phyloP scores from a whole-genome alignment of 2,888 invertebrate species.

The Diarsia brunnea region DNA sequence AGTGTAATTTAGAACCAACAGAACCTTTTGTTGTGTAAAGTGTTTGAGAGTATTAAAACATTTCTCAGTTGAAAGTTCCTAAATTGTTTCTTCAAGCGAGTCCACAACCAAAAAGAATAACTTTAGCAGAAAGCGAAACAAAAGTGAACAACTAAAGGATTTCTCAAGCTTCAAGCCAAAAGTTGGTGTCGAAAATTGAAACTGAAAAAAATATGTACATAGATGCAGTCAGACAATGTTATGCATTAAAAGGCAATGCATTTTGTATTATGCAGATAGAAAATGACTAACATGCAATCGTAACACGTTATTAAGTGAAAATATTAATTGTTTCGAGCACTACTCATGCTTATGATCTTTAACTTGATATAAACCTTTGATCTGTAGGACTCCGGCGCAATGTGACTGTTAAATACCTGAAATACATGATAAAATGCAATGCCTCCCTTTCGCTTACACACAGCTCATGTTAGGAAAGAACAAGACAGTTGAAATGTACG shows the following conservation, averaged over 20 bases:
- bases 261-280: conserved; percentile 72
- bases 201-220: conserved; percentile 60
- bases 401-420: conserved; percentile 98
- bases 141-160: conserved; percentile 60
- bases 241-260: conserved; percentile 72
- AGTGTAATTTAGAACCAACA: conserved; percentile 48
- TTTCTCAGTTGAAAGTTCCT: conserved; percentile 54
- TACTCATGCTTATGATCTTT: conserved; percentile 89
- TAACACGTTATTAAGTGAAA: conserved; percentile 74
- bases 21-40: conserved; percentile 57
- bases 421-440: conserved; percentile 91
- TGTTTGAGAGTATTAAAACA: conserved; percentile 56
- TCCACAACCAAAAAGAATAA: conserved; percentile 80
- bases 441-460: conserved; percentile 78
- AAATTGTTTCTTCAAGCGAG: conserved; percentile 63
- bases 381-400: conserved; percentile 97
- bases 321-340: conserved; percentile 79
- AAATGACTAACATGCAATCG: conserved; percentile 81
- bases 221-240: conserved; percentile 60
- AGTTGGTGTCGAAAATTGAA: conserved; percentile 53
- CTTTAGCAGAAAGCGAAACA: conserved; percentile 76
- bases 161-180: conserved; percentile 64
- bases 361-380: conserved; percentile 95
- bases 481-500: conserved; percentile 64
- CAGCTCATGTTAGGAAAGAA: conserved; percentile 65